phyloP scores from a whole-genome alignment of 2,113 vertebrate genomes.

The Mobula birostris region DNA sequence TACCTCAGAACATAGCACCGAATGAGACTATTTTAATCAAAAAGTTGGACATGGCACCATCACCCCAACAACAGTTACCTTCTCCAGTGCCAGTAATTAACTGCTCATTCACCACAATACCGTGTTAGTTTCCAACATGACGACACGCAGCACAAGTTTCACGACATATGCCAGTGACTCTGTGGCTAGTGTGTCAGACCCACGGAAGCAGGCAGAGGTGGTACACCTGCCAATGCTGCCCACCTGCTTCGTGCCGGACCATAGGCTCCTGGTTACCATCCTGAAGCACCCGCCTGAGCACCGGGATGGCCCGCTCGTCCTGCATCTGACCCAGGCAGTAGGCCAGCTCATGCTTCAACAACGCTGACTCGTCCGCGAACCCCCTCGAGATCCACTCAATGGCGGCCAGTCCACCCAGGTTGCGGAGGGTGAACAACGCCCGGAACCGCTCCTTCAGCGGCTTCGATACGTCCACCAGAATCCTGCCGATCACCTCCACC shows the following conservation, averaged over 20 bases:
- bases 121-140: no score
- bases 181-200: no score
- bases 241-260: conserved; percentile 93
- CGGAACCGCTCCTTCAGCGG: conserved; percentile 74
- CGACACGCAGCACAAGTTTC: no score
- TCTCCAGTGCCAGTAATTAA: not conserved
- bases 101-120: not conserved
- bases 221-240: not conserved
- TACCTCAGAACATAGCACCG: no score
- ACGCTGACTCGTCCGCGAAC: conserved; percentile 74
- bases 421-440: conserved; percentile 84
- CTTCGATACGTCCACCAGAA: conserved; percentile 58
- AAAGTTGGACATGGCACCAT: no score
- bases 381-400: conserved; percentile 76
- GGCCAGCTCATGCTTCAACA: conserved; percentile 89
- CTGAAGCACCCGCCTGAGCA: conserved; percentile 61
- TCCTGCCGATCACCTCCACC: conserved; percentile 59
- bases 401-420: conserved; percentile 66
- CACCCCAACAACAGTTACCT: not conserved
- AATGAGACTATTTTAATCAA: no score
- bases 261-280: conserved; percentile 78
- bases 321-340: conserved; percentile 93
- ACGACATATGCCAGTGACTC: no score
- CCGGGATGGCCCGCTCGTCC: conserved; percentile 66
- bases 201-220: no score